Percentiles rank a stretch among this genome's conserved stretches.
Conservation (phyloP, 2,888 invertebrate genomes). For the Rhamnusium bicolor region DNA sequence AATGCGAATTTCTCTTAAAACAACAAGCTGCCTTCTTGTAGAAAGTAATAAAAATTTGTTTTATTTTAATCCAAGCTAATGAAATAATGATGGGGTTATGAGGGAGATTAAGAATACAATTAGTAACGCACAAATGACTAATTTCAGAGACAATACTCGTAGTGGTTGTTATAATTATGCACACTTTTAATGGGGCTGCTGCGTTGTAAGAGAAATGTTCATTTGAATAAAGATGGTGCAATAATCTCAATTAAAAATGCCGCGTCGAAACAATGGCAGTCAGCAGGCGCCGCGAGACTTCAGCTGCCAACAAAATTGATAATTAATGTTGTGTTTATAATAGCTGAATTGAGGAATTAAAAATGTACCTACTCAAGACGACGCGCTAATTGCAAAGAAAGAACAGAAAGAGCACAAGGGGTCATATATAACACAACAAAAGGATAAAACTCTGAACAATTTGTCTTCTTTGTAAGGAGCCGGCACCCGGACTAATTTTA, state of each 20-base stretch:
- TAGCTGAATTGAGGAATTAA: conserved; percentile 70
- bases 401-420: conserved; percentile 47
- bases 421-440: conserved; percentile 57
- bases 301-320: conserved; percentile 69
- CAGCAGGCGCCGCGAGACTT: conserved; percentile 62
- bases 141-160: conserved; percentile 69
- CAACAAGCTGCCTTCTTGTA: conserved; percentile 48
- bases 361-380: conserved; percentile 70
- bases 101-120: conserved; percentile 69
- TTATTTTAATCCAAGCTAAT: conserved; percentile 56
- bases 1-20: conserved; percentile 28
- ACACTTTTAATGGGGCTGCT: conserved; percentile 69
- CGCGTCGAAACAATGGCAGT: conserved; percentile 68
- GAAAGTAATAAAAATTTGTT: conserved; percentile 51
- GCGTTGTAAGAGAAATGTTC: conserved; percentile 66
- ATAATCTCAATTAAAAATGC: conserved; percentile 72
- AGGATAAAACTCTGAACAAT: conserved; percentile 62
- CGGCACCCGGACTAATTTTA: conserved; percentile 66
- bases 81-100: conserved; percentile 64
- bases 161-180: conserved; percentile 70
- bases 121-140: conserved; percentile 71
- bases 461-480: conserved; percentile 58
- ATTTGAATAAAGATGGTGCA: conserved; percentile 71
- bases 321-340: conserved; percentile 73
- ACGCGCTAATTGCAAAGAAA: conserved; percentile 66